phyloP scores from a whole-genome alignment of 2,113 vertebrate species.

The Corvus moneduloides region DNA sequence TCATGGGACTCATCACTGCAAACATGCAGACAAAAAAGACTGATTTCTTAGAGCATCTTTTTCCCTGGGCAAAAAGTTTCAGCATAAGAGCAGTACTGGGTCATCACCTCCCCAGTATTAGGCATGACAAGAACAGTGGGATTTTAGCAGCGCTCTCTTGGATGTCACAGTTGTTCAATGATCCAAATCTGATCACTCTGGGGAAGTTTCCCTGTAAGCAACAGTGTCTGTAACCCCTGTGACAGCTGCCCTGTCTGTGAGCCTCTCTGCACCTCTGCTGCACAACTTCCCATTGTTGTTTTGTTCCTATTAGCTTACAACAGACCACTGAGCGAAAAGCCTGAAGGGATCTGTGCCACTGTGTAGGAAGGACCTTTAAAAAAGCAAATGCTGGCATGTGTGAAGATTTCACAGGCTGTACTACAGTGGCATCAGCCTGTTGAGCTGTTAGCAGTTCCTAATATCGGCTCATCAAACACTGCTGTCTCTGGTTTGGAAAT shows the following conservation, averaged over 20 bases:
- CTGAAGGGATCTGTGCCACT: background rate
- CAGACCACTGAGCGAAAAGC: background rate
- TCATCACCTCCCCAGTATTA: background rate
- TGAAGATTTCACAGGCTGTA: background rate
- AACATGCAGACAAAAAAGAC: background rate
- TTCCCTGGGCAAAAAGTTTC: background rate
- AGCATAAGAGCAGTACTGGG: fast-evolving
- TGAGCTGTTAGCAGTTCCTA: background rate
- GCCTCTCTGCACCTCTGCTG: background rate
- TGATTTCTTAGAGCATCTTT: background rate
- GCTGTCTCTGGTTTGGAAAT: background rate
- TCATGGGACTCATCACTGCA: background rate
- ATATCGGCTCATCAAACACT: background rate
- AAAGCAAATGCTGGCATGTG: background rate
- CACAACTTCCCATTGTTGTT: background rate
- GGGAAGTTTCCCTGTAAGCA: background rate
- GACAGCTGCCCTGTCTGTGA: background rate
- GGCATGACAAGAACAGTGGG: background rate
- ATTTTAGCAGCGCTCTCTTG: background rate
- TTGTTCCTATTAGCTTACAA: background rate
- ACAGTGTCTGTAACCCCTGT: background rate
- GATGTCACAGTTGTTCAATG: background rate
- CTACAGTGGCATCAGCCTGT: background rate
- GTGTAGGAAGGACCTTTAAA: background rate
- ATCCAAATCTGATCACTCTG: background rate